Percentiles rank a stretch among this genome's conserved stretches.
Conservation (phyloP, 2,113 vertebrate genomes). For the Gadus macrocephalus region DNA sequence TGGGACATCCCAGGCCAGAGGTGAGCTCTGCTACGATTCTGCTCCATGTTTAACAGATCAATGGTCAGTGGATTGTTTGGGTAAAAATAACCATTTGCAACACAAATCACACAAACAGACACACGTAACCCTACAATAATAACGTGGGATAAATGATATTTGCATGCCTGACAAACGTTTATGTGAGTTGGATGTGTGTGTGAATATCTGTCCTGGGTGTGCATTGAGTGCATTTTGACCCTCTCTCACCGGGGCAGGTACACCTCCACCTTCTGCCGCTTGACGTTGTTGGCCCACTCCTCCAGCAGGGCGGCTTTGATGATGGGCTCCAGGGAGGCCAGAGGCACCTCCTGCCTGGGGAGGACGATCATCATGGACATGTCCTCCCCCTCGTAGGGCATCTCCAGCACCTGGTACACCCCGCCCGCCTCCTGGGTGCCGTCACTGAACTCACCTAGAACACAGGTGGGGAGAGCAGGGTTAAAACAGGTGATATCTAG, state of each 20-base stretch:
- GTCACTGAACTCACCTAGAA: conserved; percentile 94
- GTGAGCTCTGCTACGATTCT: too few species aligned
- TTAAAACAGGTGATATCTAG: neutral
- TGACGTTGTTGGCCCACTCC: conserved; percentile 94
- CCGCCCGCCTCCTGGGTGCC: conserved; percentile 95
- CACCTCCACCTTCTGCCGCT: conserved; percentile 96
- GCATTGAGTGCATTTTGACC: neutral
- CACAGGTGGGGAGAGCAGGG: neutral
- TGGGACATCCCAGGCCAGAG: too few species aligned
- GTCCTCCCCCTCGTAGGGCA: conserved; percentile 92
- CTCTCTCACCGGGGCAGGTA: conserved; percentile 87
- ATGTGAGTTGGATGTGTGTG: neutral
- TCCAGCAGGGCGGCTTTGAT: conserved; percentile 88
- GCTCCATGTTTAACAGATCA: too few species aligned
- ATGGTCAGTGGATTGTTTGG: too few species aligned
- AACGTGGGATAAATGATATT: too few species aligned
- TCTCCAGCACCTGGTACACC: conserved; percentile 96
- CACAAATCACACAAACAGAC: too few species aligned
- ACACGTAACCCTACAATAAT: too few species aligned
- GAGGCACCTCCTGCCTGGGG: conserved; percentile 92
- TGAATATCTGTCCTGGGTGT: neutral
- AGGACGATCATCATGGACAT: conserved; percentile 93
- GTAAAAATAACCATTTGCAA: too few species aligned
- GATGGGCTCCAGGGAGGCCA: conserved; percentile 87
- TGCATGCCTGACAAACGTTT: too few species aligned